Percentiles rank a stretch among this genome's conserved stretches.
phyloP scores from a whole-genome alignment of 2,888 invertebrate species.

The Lasiommata megera region DNA sequence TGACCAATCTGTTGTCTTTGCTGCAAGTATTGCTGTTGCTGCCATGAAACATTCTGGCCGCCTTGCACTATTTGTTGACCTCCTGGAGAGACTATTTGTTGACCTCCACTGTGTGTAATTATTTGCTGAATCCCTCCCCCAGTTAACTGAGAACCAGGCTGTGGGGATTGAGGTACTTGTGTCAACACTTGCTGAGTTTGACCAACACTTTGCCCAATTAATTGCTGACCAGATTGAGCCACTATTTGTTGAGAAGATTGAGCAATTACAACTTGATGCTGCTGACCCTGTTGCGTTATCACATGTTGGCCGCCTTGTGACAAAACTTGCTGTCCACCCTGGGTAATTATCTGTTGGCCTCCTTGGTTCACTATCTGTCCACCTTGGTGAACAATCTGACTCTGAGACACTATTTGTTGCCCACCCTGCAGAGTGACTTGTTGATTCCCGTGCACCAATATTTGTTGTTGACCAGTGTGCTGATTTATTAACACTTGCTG shows the following conservation, averaged over 20 bases:
- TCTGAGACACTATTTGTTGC: conserved; percentile 72
- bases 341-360: conserved; percentile 69
- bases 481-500: conserved; percentile 78
- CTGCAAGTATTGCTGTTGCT: conserved; percentile 74
- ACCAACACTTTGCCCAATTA: conserved; percentile 66
- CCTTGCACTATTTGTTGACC: conserved; percentile 72
- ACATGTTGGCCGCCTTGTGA: conserved; percentile 77
- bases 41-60: conserved; percentile 73
- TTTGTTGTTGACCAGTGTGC: conserved; percentile 74
- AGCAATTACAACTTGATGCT: conserved; percentile 74
- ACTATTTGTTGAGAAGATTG: conserved; percentile 76
- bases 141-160: conserved; percentile 55
- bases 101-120: conserved; percentile 73
- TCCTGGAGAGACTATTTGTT: conserved; percentile 72
- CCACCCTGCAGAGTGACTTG: conserved; percentile 74
- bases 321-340: conserved; percentile 68
- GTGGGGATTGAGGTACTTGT: conserved; percentile 69
- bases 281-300: conserved; percentile 71
- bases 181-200: conserved; percentile 68
- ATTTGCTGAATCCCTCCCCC: conserved; percentile 76
- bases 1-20: conserved; percentile 78
- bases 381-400: conserved; percentile 73
- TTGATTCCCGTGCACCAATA: conserved; percentile 74
- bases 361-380: conserved; percentile 71
- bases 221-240: conserved; percentile 70